Evolutionary conservation across 2,888 invertebrate species (phyloP).

Genomic region (Drosophila buzzatii): DNA sequence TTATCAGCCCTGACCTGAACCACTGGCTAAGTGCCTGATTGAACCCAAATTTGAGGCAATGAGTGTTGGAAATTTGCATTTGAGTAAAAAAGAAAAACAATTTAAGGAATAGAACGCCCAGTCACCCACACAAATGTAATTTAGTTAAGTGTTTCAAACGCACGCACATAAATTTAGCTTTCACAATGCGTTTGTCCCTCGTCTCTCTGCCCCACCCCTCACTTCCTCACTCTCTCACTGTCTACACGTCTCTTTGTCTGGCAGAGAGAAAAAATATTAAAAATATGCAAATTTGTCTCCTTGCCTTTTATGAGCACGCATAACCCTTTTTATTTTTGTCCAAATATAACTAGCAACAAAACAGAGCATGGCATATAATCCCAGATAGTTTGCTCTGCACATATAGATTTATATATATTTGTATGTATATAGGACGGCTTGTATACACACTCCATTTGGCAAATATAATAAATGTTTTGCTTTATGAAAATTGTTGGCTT

Average conservation of each 20-base stretch:
- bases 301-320: slow-evolving; percentile 60
- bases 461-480: slow-evolving; percentile 77
- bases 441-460: slow-evolving; percentile 69
- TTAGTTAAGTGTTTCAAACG: slow-evolving; percentile 77
- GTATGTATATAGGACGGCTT: slow-evolving; percentile 4
- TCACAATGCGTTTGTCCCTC: slow-evolving; percentile 29
- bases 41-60: slow-evolving; percentile 36
- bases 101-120: slow-evolving; percentile 44
- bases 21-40: slow-evolving; percentile 38
- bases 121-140: slow-evolving; percentile 67
- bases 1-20: background rate
- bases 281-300: slow-evolving; percentile 76
- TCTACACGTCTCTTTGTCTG: slow-evolving; percentile 26
- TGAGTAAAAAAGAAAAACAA: slow-evolving; percentile 52
- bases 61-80: slow-evolving; percentile 50
- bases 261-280: slow-evolving; percentile 67
- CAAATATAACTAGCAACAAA: slow-evolving; percentile 46
- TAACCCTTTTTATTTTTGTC: slow-evolving; percentile 69
- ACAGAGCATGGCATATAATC: slow-evolving; percentile 37
- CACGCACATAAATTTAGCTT: slow-evolving; percentile 71
- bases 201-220: background rate
- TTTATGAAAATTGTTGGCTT: slow-evolving; percentile 58
- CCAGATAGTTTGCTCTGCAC: slow-evolving; percentile 39
- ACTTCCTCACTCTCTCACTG: background rate
- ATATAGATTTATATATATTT: background rate